These are phyloP conservation scores for Graphium colonna DNA, from an alignment of 2,888 invertebrate species.

Conservation along the genomic window DNA sequence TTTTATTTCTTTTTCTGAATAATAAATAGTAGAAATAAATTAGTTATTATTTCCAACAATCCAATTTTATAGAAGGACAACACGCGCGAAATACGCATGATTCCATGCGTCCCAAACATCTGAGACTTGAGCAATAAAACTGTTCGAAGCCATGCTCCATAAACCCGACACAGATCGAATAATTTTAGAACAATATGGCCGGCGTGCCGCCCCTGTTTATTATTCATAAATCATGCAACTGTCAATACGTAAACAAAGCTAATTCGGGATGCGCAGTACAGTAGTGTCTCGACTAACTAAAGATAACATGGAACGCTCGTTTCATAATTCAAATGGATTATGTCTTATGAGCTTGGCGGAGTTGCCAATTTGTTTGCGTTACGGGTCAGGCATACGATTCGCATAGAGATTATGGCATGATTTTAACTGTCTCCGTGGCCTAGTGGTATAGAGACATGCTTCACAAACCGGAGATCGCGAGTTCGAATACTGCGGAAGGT, in stretches of 20 bases:
- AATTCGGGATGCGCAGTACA: conserved; percentile 36
- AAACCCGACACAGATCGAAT: conserved; percentile 28
- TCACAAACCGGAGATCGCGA: too few relatives aligned
- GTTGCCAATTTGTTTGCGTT: neutral
- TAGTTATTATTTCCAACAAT: too few relatives aligned
- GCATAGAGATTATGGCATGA: too few relatives aligned
- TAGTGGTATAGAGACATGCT: too few relatives aligned
- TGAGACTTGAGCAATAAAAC: conserved; percentile 22
- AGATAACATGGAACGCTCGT: conserved; percentile 18
- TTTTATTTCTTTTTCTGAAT: too few relatives aligned
- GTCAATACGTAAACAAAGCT: conserved; percentile 54
- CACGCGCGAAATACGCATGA: too few relatives aligned
- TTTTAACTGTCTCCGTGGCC: too few relatives aligned
- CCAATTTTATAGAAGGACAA: too few relatives aligned
- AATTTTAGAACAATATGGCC: conserved; percentile 51
- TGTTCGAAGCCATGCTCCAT: conserved; percentile 14
- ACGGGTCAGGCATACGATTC: too few relatives aligned
- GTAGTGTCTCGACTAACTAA: conserved; percentile 21
- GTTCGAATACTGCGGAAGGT: too few relatives aligned
- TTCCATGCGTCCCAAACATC: neutral
- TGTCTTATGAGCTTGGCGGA: neutral
- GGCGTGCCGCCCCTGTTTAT: conserved; percentile 47
- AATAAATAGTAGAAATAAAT: too few relatives aligned
- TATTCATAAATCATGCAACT: conserved; percentile 64
- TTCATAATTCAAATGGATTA: conserved; percentile 7